Percentiles rank a stretch among this genome's conserved stretches.
Conservation (phyloP, 2,888 invertebrate species). For the Dorcus hopei region DNA sequence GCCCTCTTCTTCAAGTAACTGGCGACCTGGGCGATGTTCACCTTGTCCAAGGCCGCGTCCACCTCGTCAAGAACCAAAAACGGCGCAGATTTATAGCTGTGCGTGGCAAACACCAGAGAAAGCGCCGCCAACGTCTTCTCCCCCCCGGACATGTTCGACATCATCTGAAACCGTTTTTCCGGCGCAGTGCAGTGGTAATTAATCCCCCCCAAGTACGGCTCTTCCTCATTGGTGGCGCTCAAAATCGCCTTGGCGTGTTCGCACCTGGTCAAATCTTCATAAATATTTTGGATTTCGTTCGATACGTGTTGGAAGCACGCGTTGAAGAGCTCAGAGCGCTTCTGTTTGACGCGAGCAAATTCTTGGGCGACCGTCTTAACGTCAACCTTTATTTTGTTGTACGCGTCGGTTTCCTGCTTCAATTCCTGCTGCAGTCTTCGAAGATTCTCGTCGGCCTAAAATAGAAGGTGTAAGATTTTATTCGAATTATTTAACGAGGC, state of each 20-base stretch:
- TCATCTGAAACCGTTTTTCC: conserved; percentile 92
- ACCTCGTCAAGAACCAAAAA: conserved; percentile 99
- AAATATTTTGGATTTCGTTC: conserved; percentile 96
- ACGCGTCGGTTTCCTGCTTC: conserved; percentile 94
- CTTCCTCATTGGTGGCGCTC: conserved; percentile 94
- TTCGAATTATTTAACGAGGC: no score
- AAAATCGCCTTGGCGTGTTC: conserved; percentile 48
- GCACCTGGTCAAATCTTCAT: conserved; percentile 67
- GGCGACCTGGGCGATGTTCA: conserved; percentile 98
- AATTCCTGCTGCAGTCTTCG: conserved; percentile 93
- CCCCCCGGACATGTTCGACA: conserved; percentile 99
- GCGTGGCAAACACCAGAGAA: conserved; percentile 96
- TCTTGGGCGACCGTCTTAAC: conserved; percentile 92
- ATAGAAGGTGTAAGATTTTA: not conserved
- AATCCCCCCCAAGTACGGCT: conserved; percentile 97
- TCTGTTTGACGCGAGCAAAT: conserved; percentile 93
- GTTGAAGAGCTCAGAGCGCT: conserved; percentile 89
- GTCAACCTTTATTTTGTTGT: conserved; percentile 87
- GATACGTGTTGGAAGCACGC: conserved; percentile 98
- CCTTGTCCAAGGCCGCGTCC: conserved; percentile 98
- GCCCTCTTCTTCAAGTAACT: conserved; percentile 78
- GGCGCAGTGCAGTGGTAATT: conserved; percentile 99
- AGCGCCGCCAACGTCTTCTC: conserved; percentile 99
- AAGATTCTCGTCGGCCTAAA: conserved; percentile 82
- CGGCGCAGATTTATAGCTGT: conserved; percentile 96